phyloP scores from a whole-genome alignment of 1,140 invertebrate species.

The Gonioctena quinquepunctata region DNA sequence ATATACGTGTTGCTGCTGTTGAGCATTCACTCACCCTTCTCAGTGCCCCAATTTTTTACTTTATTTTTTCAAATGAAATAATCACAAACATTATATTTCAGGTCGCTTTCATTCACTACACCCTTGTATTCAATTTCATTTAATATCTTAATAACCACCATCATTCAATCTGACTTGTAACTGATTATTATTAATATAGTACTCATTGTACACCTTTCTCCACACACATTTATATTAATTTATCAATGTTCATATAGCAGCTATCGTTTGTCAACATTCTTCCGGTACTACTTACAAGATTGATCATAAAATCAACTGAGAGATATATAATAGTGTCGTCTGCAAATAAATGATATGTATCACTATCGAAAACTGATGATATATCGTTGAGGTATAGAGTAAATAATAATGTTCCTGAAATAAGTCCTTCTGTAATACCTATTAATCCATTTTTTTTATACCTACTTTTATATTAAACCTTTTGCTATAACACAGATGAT shows the following conservation, averaged over 20 bases:
- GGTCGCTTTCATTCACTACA: neutral
- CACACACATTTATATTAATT: neutral
- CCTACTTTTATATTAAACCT: neutral
- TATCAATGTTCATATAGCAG: neutral
- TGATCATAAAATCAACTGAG: neutral
- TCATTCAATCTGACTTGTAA: neutral
- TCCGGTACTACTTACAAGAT: neutral
- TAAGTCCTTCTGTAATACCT: neutral
- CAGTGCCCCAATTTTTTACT: neutral
- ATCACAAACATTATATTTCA: neutral
- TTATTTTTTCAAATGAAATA: too few species aligned
- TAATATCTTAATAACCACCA: neutral
- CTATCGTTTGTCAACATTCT: neutral
- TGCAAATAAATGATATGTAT: neutral
- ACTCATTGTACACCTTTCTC: neutral
- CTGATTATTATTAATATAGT: neutral
- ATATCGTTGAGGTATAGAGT: neutral
- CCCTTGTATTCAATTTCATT: neutral
- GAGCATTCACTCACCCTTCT: neutral
- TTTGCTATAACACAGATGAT: too few species aligned
- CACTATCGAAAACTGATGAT: neutral
- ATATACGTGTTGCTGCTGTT: neutral
- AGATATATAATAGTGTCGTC: neutral
- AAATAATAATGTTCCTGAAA: neutral
- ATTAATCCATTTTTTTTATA: neutral